phyloP scores from a whole-genome alignment of 2,797 vertebrate genomes.

The Euphonia xanthogaster region DNA sequence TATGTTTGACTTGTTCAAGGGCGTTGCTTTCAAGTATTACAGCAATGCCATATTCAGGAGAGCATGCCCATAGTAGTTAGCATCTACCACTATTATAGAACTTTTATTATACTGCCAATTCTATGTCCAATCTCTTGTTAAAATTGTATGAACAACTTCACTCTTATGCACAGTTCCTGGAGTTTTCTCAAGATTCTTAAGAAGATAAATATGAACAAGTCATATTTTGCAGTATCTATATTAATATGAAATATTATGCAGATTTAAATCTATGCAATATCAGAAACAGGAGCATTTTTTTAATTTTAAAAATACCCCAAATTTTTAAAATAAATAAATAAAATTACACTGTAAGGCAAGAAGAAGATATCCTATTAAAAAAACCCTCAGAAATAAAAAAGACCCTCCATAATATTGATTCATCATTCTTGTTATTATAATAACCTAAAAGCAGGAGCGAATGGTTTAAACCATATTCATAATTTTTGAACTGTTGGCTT shows the following conservation, averaged over 20 bases:
- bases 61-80: neutral
- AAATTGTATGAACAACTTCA: neutral
- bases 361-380: neutral
- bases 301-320: neutral
- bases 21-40: neutral
- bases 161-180: neutral
- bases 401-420: fast-evolving
- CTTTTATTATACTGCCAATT: neutral
- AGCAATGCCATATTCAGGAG: neutral
- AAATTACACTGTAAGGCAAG: neutral
- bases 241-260: neutral
- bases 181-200: neutral
- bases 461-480: neutral
- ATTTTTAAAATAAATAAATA: neutral
- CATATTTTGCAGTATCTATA: neutral
- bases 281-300: fast-evolving
- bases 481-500: neutral
- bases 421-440: neutral
- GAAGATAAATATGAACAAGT: neutral
- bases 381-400: neutral
- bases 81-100: neutral
- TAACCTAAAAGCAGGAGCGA: neutral
- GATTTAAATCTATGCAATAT: neutral
- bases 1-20: neutral
- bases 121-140: neutral